phyloP scores from a whole-genome alignment of 2,888 invertebrate genomes.

The Neocrepidodera transversa region DNA sequence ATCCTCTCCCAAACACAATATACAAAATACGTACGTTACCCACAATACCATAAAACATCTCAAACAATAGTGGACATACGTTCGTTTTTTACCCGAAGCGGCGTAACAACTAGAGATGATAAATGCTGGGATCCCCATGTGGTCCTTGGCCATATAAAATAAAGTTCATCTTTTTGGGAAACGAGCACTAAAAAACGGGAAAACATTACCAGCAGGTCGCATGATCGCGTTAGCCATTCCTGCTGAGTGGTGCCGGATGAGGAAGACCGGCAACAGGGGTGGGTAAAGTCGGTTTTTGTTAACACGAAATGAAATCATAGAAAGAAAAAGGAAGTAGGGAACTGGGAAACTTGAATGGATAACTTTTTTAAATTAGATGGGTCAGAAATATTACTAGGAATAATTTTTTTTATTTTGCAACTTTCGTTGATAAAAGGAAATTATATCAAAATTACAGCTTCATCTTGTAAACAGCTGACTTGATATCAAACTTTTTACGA shows the following conservation, averaged over 20 bases:
- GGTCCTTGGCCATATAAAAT: constrained; percentile 55
- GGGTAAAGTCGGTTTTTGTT: constrained; percentile 38
- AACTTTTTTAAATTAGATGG: neutral
- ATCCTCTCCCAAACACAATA: constrained; percentile 13
- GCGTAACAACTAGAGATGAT: constrained; percentile 48
- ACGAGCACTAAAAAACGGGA: constrained; percentile 57
- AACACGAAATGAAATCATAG: constrained; percentile 31
- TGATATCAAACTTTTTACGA: no score
- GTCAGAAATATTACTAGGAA: no score
- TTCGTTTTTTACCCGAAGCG: constrained; percentile 46
- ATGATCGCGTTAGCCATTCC: constrained; percentile 60
- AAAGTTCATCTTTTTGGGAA: constrained; percentile 54
- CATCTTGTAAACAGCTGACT: no score
- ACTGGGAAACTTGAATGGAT: constrained; percentile 10
- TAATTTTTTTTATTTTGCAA: no score
- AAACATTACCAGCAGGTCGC: constrained; percentile 62
- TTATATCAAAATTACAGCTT: no score
- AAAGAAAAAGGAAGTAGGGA: constrained; percentile 20
- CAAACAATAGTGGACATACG: constrained; percentile 51
- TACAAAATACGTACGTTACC: constrained; percentile 26
- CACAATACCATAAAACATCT: constrained; percentile 32
- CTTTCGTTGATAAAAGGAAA: no score
- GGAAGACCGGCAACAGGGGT: constrained; percentile 49
- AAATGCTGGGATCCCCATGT: constrained; percentile 56
- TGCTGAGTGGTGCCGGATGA: constrained; percentile 50